Evolutionary conservation across 2,888 invertebrate genomes (phyloP).

Genomic region (Pterostichus madidus): DNA sequence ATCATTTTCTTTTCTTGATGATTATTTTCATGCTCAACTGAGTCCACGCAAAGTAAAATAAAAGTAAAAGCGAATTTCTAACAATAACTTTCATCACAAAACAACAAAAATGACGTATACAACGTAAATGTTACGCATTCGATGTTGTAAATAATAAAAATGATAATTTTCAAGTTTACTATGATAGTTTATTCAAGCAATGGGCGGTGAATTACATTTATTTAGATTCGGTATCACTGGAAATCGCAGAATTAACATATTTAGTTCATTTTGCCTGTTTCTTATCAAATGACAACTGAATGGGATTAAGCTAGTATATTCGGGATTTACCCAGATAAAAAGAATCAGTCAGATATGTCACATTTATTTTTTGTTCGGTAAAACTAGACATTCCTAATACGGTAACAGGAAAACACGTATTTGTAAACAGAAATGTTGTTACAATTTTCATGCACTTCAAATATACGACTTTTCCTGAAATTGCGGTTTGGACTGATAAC

Average conservation of each 20-base stretch:
- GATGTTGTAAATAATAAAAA: slow-evolving; percentile 3
- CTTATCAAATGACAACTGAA: slow-evolving; percentile 26
- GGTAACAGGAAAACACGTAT: neutral
- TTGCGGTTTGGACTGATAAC: too few relatives aligned
- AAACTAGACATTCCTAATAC: neutral
- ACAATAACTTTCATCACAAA: slow-evolving; percentile 23
- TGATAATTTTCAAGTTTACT: slow-evolving; percentile 19
- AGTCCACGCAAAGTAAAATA: slow-evolving; percentile 4
- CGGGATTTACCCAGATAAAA: slow-evolving; percentile 30
- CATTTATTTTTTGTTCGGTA: neutral
- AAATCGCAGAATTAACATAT: slow-evolving; percentile 32
- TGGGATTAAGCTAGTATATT: neutral
- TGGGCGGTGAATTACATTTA: slow-evolving; percentile 10
- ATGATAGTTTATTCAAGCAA: neutral
- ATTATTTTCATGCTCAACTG: slow-evolving; percentile 35
- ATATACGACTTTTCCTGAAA: too few relatives aligned
- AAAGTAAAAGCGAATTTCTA: slow-evolving; percentile 43
- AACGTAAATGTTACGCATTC: neutral
- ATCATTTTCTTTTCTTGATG: slow-evolving; percentile 5
- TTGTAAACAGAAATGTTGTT: neutral
- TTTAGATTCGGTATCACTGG: neutral
- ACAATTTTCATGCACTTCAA: too few relatives aligned
- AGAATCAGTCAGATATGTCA: neutral
- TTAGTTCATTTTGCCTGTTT: slow-evolving; percentile 13
- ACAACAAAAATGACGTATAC: neutral